Evolutionary conservation across 2,888 invertebrate species (phyloP).

Genomic region (Chouioia cunea): DNA sequence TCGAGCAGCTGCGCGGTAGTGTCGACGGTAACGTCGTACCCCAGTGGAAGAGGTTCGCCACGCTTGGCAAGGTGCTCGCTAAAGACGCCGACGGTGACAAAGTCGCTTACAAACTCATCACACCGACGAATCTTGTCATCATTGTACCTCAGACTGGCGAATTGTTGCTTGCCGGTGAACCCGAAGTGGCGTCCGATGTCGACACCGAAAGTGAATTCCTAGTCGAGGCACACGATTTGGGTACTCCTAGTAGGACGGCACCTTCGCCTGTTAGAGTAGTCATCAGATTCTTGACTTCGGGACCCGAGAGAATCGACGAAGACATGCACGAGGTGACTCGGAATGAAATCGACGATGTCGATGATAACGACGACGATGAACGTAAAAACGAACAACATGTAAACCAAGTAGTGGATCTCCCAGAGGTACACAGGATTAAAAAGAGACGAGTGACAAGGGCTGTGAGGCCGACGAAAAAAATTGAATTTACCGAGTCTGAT

Average conservation of each 20-base stretch:
- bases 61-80: slow-evolving; percentile 88
- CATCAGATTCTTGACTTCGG: slow-evolving; percentile 75
- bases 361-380: slow-evolving; percentile 18
- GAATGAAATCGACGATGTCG: slow-evolving; percentile 20
- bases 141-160: slow-evolving; percentile 95
- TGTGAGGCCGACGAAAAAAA: slow-evolving; percentile 93
- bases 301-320: slow-evolving; percentile 50
- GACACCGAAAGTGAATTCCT: slow-evolving; percentile 75
- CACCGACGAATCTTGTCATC: slow-evolving; percentile 85
- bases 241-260: slow-evolving; percentile 80
- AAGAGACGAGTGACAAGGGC: slow-evolving; percentile 79
- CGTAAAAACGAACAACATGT: not conserved
- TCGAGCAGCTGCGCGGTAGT: slow-evolving; percentile 47
- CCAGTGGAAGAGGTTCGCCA: slow-evolving; percentile 83
- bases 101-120: slow-evolving; percentile 86
- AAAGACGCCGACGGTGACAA: slow-evolving; percentile 92
- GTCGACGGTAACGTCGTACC: slow-evolving; percentile 69
- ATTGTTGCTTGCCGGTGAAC: slow-evolving; percentile 85
- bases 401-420: no score
- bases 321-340: slow-evolving; percentile 40
- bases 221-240: slow-evolving; percentile 86
- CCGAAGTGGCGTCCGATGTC: slow-evolving; percentile 72
- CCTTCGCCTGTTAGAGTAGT: slow-evolving; percentile 81
- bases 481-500: slow-evolving; percentile 92
- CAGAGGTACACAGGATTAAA: slow-evolving; percentile 66